Evolutionary conservation across 2,888 invertebrate species (phyloP).

Genomic region (Glyphotaelius pellucidus): DNA sequence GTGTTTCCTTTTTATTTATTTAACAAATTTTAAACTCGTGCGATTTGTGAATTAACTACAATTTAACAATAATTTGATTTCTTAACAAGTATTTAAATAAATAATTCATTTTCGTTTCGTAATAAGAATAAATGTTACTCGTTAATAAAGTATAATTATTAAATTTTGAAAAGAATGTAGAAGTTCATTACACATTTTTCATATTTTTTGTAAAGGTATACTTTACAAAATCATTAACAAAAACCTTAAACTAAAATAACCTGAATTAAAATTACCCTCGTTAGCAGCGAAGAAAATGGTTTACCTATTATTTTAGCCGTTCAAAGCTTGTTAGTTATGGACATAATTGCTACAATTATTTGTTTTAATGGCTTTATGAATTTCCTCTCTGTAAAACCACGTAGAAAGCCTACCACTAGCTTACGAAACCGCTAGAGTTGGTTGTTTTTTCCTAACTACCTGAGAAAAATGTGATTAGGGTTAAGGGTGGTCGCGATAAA

Average conservation of each 20-base stretch:
- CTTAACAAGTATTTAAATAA: no score
- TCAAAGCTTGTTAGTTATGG: not conserved
- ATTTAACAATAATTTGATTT: no score
- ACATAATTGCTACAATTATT: not conserved
- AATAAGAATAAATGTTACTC: no score
- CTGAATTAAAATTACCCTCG: not conserved
- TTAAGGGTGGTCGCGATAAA: not conserved
- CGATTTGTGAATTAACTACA: no score
- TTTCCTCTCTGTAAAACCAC: not conserved
- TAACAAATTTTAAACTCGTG: no score
- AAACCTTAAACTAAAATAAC: not conserved
- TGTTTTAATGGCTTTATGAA: conserved; percentile 1
- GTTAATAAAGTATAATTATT: no score
- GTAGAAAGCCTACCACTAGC: not conserved
- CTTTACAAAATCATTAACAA: not conserved
- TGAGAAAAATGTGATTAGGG: not conserved
- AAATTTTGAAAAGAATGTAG: no score
- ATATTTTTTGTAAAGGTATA: not conserved
- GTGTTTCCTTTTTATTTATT: no score
- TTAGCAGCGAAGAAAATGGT: not conserved
- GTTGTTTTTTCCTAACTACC: not conserved
- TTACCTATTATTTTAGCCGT: not conserved
- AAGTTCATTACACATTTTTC: not conserved
- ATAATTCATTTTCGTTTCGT: no score
- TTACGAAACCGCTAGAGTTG: not conserved